Conservation (phyloP, 1,140 invertebrate genomes). For the Marisa cornuarietis region DNA sequence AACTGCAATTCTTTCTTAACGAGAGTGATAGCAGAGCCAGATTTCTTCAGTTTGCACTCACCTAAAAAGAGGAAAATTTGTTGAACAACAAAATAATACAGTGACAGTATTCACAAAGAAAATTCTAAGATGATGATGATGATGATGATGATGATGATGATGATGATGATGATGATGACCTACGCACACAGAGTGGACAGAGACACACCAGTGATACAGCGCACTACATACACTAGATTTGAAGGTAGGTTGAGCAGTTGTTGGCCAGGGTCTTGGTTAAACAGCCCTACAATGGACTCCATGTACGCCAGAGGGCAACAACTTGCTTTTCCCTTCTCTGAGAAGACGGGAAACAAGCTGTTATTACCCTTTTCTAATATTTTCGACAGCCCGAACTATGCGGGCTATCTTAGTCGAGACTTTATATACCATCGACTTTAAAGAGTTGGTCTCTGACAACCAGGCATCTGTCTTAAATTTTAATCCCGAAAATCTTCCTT, state of each 20-base stretch:
- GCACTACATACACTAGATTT: neutral
- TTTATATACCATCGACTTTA: no score
- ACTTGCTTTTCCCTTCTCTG: no score
- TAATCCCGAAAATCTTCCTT: neutral
- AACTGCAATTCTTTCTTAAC: neutral
- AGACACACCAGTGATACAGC: no score
- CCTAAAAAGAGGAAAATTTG: neutral
- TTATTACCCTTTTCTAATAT: neutral
- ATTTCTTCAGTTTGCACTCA: neutral
- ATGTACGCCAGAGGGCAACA: no score
- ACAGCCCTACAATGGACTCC: no score
- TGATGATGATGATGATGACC: no score
- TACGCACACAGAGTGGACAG: no score
- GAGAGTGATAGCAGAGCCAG: neutral
- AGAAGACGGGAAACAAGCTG: neutral
- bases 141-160: no score
- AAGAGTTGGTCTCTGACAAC: neutral
- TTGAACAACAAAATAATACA: neutral
- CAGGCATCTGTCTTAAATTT: neutral
- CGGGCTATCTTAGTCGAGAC: neutral
- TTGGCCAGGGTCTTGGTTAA: no score
- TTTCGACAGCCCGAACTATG: neutral
- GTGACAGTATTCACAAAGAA: neutral
- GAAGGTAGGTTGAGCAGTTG: neutral
- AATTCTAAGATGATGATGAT: neutral